phyloP scores from a whole-genome alignment of 2,113 vertebrate species.

The Nibea coibor region DNA sequence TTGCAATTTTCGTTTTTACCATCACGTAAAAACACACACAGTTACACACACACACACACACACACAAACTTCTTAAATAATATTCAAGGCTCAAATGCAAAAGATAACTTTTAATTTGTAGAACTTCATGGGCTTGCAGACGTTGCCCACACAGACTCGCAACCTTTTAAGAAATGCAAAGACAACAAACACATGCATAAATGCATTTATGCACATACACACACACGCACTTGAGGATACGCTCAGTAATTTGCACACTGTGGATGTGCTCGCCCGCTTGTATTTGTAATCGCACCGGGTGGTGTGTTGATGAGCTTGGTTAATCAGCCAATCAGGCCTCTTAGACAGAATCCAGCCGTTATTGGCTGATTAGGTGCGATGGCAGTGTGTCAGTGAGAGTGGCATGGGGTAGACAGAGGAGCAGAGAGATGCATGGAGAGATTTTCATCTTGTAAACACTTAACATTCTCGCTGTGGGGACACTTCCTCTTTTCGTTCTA shows the following conservation, averaged over 20 bases:
- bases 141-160: slow-evolving; percentile 10
- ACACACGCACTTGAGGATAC: slow-evolving; percentile 11
- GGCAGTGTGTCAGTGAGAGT: slow-evolving; percentile 52
- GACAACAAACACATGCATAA: slow-evolving; percentile 42
- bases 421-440: slow-evolving; percentile 26
- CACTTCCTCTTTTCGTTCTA: slow-evolving; percentile 19
- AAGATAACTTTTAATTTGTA: slow-evolving; percentile 23
- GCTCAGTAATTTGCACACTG: slow-evolving; percentile 14
- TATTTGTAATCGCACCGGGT: slow-evolving; percentile 52
- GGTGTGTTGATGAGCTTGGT: slow-evolving; percentile 72
- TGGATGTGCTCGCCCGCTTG: slow-evolving; percentile 3
- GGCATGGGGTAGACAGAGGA: slow-evolving; percentile 43
- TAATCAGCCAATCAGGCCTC: slow-evolving; percentile 80
- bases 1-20: not conserved
- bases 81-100: not conserved
- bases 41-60: not conserved
- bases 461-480: slow-evolving; percentile 48
- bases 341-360: slow-evolving; percentile 74
- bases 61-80: not conserved
- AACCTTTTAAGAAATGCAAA: slow-evolving; percentile 47
- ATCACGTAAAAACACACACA: not conserved
- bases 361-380: slow-evolving; percentile 77
- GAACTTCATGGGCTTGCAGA: slow-evolving; percentile 23
- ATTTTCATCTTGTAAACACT: slow-evolving; percentile 69
- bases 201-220: slow-evolving; percentile 35